Evolutionary conservation across 23 tunicate genomes (phyloP).

Genomic region (Corella eumyota): DNA sequence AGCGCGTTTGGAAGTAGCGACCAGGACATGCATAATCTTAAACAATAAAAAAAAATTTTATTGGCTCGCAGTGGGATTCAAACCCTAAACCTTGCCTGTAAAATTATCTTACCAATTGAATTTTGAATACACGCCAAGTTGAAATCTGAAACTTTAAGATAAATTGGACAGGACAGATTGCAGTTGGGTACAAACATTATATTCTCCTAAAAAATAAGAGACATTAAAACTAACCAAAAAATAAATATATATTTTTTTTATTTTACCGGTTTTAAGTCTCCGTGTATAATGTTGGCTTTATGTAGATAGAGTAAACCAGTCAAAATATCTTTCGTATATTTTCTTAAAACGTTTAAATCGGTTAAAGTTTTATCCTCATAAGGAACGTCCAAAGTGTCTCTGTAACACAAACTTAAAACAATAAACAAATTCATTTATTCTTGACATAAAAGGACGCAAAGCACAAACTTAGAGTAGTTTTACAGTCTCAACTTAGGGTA

Average conservation of each 20-base stretch:
- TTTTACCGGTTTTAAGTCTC: conserved; percentile 92
- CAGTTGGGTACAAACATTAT: conserved; percentile 53
- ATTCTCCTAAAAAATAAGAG: conserved; percentile 49
- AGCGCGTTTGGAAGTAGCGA: conserved; percentile 81
- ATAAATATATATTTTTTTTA: not conserved
- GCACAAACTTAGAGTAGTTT: not conserved
- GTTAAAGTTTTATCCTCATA: conserved; percentile 20
- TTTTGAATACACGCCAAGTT: conserved; percentile 56
- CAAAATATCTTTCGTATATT: conserved; percentile 46
- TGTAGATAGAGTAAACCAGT: conserved; percentile 49
- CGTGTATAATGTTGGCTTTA: conserved; percentile 62
- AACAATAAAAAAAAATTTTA: not conserved
- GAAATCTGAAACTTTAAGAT: conserved; percentile 73
- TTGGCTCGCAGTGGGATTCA: not conserved
- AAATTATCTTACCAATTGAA: conserved; percentile 19
- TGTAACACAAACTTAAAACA: no score
- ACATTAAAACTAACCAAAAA: not conserved
- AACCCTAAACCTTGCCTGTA: not conserved
- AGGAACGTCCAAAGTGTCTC: conserved; percentile 24
- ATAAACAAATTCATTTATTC: no score
- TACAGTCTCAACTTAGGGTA: not conserved
- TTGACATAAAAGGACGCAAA: no score
- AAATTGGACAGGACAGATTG: conserved; percentile 16
- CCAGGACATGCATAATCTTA: conserved; percentile 75
- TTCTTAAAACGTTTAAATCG: conserved; percentile 28